phyloP scores from a whole-genome alignment of 1,140 invertebrate species.

The Eumaeus atala region DNA sequence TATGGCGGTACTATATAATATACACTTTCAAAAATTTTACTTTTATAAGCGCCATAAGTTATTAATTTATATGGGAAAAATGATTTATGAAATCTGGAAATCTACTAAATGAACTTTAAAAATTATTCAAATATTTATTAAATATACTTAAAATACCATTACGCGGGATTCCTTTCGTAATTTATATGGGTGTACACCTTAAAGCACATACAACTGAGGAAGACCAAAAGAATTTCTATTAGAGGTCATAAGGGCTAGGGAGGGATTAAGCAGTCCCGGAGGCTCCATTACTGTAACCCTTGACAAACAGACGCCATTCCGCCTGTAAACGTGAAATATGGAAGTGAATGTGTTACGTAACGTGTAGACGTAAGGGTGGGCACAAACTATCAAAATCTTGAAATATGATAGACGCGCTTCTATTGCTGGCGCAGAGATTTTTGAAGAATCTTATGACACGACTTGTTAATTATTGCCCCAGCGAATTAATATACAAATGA shows the following conservation, averaged over 20 bases:
- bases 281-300: slow-evolving; percentile 27
- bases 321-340: slow-evolving; percentile 37
- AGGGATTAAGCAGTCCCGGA: slow-evolving; percentile 28
- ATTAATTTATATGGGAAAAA: no score
- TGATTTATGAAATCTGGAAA: no score
- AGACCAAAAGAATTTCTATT: slow-evolving; percentile 30
- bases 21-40: no score
- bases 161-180: not conserved
- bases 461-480: no score
- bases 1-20: no score
- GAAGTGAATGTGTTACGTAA: slow-evolving; percentile 18
- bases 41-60: no score
- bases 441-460: no score
- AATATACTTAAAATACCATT: not conserved
- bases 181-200: not conserved
- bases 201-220: slow-evolving; percentile 3
- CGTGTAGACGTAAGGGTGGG: not conserved
- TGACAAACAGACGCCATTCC: slow-evolving; percentile 28
- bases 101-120: no score
- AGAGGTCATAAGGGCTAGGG: slow-evolving; percentile 18
- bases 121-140: no score
- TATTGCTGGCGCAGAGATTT: no score
- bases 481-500: no score
- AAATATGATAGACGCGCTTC: no score
- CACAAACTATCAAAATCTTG: not conserved